A percentile compares a stretch with the other conserved stretches of the same genome.
Evolutionary conservation across 1,140 invertebrate genomes (phyloP).

Genomic region (Brachionus sp.): DNA sequence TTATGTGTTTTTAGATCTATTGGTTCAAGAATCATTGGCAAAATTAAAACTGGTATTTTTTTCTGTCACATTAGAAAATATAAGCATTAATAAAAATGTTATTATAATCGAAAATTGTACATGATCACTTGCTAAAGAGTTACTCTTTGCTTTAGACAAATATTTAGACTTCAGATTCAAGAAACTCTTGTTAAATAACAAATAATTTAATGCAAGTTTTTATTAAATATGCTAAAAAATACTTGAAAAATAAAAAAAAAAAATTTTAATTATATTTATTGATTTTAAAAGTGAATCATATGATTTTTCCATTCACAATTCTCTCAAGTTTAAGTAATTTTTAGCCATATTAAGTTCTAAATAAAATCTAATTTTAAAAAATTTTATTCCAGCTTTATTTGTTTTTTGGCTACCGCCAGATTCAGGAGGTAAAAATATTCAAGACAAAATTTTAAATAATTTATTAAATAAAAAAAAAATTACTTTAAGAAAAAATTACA

Average conservation of each 20-base stretch:
- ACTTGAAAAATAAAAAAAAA: background rate
- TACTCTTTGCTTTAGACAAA: too few relatives aligned
- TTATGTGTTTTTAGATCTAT: too few relatives aligned
- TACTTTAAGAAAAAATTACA: constrained; percentile 42
- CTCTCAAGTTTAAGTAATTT: constrained; percentile 44
- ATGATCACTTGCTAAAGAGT: too few relatives aligned
- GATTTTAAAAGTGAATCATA: constrained; percentile 36
- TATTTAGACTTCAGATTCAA: too few relatives aligned
- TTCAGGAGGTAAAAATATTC: constrained; percentile 33
- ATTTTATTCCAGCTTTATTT: constrained; percentile 15
- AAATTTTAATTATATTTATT: background rate
- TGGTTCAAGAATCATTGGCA: too few relatives aligned
- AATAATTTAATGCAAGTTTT: too few relatives aligned
- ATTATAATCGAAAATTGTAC: too few relatives aligned
- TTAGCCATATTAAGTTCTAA: background rate
- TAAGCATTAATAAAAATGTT: too few relatives aligned
- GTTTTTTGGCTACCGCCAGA: constrained; percentile 46
- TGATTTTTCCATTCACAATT: constrained; percentile 45
- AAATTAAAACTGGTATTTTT: too few relatives aligned
- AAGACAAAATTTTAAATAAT: background rate
- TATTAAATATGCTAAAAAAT: background rate
- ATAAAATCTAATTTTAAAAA: background rate
- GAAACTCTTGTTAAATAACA: too few relatives aligned
- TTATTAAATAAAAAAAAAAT: background rate
- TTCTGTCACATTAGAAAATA: too few relatives aligned